Evolutionary conservation across 2,113 vertebrate genomes (phyloP).

Genomic region (Anser cygnoides): DNA sequence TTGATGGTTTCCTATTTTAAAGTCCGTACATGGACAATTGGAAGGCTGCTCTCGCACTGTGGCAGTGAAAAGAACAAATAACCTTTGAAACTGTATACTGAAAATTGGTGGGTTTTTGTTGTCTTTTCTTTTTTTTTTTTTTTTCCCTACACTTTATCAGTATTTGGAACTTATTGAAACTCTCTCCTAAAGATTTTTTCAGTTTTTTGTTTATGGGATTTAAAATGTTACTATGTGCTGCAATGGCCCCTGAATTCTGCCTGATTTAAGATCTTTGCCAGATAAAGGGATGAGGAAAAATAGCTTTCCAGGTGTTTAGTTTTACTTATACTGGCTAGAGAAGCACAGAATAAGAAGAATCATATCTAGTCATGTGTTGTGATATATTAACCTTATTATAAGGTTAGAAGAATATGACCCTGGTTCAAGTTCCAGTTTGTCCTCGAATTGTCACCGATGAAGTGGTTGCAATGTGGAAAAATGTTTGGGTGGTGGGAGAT

Average conservation of each 20-base stretch:
- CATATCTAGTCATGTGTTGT: neutral
- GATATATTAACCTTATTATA: neutral
- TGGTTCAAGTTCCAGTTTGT: neutral
- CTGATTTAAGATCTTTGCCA: neutral
- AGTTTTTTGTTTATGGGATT: neutral
- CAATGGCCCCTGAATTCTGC: neutral
- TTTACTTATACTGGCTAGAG: neutral
- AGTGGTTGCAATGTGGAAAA: neutral
- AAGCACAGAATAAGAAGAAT: neutral
- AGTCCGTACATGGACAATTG: accelerated
- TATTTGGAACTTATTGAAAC: neutral
- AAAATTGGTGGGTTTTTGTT: neutral
- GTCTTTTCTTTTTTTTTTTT: no score
- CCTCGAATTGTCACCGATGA: neutral
- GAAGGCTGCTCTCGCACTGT: neutral
- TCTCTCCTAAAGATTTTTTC: neutral
- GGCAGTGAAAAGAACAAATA: neutral
- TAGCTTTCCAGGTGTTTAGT: neutral
- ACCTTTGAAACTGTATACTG: neutral
- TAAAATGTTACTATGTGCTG: neutral
- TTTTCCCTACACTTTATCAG: neutral
- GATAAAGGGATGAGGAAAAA: neutral
- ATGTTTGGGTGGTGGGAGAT: neutral
- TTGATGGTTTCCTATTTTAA: neutral
- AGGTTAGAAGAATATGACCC: neutral